Evolutionary conservation across 2,888 invertebrate genomes (phyloP).

Genomic region (Isoperla grammatica): DNA sequence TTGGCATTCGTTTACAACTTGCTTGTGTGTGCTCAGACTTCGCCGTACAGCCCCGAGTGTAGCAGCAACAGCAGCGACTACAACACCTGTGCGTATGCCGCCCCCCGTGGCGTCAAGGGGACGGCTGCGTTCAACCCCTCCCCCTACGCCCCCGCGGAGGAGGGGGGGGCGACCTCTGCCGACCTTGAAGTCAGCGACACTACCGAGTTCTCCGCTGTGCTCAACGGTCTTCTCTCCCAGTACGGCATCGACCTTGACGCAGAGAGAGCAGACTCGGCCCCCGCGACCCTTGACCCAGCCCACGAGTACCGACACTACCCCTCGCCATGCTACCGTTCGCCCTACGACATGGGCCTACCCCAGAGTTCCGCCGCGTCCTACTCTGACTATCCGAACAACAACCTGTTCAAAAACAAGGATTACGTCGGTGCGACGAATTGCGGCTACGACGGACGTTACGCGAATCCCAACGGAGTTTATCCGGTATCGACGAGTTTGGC

Average conservation of each 20-base stretch:
- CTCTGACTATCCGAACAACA: slow-evolving; percentile 4
- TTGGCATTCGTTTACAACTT: no score
- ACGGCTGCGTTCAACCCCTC: neutral
- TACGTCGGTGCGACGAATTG: neutral
- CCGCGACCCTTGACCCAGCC: neutral
- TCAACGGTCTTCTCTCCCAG: slow-evolving; percentile 36
- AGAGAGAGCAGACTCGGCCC: neutral
- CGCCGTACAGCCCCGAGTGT: slow-evolving; percentile 55
- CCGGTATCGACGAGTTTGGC: neutral
- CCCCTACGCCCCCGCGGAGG: neutral
- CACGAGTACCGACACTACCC: no score
- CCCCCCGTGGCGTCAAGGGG: slow-evolving; percentile 18
- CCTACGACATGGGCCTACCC: neutral
- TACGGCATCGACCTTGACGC: slow-evolving; percentile 34
- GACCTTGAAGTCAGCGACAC: slow-evolving; percentile 35
- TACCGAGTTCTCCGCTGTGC: slow-evolving; percentile 37
- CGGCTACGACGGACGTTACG: neutral
- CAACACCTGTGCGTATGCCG: slow-evolving; percentile 24
- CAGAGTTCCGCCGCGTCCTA: neutral
- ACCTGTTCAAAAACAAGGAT: neutral
- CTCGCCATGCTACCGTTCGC: neutral
- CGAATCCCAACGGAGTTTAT: neutral
- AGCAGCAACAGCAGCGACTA: slow-evolving; percentile 51
- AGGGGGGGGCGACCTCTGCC: neutral
- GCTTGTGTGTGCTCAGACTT: no score